Base-by-base conservation (phyloP, 1,140 invertebrate genomes). In the Hypothenemus hampei region DNA sequence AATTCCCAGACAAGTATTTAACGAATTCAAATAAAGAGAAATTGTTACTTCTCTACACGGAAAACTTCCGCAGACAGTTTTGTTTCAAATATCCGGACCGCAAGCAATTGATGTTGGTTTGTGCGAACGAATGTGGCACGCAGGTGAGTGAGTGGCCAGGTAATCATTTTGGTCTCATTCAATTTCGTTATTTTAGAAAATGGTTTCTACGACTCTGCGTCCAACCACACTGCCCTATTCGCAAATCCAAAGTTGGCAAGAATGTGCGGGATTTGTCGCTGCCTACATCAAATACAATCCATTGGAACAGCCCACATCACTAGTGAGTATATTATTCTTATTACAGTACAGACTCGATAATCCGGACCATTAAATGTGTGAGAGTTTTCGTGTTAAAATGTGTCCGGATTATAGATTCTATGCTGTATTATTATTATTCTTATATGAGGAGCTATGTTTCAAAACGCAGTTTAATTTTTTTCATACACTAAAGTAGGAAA, bases 61-160 rank as follows among this genome's bases (percentile, higher is more conserved):
- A 89, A 69, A 93, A 93, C 69, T 94, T 93, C 69, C 77, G 89
- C 36, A 78, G 80, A 56, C 91, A 93, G 62, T 91, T 84, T 75
- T 72, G 75, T 16, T 75, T 77, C 51, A 74, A 82, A 41, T 86
- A 83, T 69, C 77, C 80, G 1, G 70, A 82, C 41, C 76, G 86
- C 50, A 84, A 83, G 59, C 85, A 86, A 7, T 65, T 93, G 31
- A 74, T 93, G 22, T 68, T 94, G 11, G 86, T 83, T 19, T 80
- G 82, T 35, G 78, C 83, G 33, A 94, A 94, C 73, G 91, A 93
- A 73, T 92, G 86, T 68, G 81, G 81, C 33, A 49, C 65, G 37
- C 61, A 66, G 60, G 66, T 69, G 46, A 58, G 40, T 29, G 11
- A 13, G 3, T n/a, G 13, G 1, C 26, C 26, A n/a, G n/a, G n/a